Evolutionary conservation across 2,888 invertebrate species (phyloP), one percentile per base, ranked within the genome.

Genomic region (Cryptus armator): DNA sequence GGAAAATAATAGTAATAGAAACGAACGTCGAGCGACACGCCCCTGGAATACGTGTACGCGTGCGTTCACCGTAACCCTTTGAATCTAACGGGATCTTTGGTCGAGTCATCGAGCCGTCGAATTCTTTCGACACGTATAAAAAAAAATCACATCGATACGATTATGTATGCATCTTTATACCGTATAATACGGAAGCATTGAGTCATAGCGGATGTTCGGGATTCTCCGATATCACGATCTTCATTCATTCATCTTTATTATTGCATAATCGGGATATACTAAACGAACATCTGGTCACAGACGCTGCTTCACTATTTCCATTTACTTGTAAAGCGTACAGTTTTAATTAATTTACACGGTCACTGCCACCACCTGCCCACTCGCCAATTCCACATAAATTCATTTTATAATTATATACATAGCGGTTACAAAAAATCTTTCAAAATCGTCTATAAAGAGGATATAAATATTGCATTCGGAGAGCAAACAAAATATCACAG

Each of bases 61-160:
- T 77, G 77, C 67, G 68, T 77, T 68, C 12, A 67, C 66, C 64
- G 75, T 62, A 80, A 84, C 84, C 32, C 78, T 81, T 78, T 24
- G 56, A 66, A 78, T 62, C 3, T 68, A 67, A 74, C 66, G 78
- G 67, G 68, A 72, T 70, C 16, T 66, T 12, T 53, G 32, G 29
- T 44, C 12, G 51, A 72, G 19, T 72, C 80, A 67, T 56, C 79
- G 79, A 72, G 79, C 71, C 80, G 56, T 67, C 10, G 29, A 72
- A 72, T 72, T 72, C 56, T 48, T 72, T 24, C 43, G 46, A 29
- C 51, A 66, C 53, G 53, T 72, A 56, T 16, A 72, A 6, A 72
- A 7, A 7, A n/a, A 48, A 70, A 48, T 51, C 19, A 10, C 51
- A 48, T 51, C 19, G 53, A 2, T 46, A 74, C 29, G 29, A 3